Base-by-base conservation (phyloP, 2,113 vertebrate genomes). In the Archocentrus centrarchus region DNA sequence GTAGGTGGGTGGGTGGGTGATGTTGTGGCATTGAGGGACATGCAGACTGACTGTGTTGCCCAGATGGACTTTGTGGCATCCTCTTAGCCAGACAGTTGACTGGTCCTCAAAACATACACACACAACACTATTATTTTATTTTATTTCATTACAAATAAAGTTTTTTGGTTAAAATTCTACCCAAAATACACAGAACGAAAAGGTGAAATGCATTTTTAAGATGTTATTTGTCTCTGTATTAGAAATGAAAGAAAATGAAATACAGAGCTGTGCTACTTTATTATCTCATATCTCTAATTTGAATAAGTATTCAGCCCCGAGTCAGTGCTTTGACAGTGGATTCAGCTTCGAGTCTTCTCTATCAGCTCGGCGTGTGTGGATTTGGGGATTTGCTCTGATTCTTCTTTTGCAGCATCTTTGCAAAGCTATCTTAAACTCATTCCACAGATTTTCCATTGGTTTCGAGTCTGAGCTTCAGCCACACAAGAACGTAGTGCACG, bases 301-400 rank as follows among this genome's bases (percentile, higher is more conserved):
- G 58, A 89, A 89, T 86, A 88, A 82, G 63, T 59, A 79, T 80
- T 64, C 77, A 79, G n/a, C 30, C 24, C 55, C 1, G 20, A 80
- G 85, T 86, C 57, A 14, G 59, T 60, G 3, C 81, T 55, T 60
- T 73, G 63, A 80, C 84, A 81, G 76, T 66, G 80, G 35, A 39
- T 63, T 86, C 76, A 53, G 70, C 39, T 70, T 24, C 0, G n/a
- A 82, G 73, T 82, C 75, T 35, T 81, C 80, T 86, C 66, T 75
- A 75, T 85, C 84, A 66, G 82, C 86, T 86, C 30, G 0, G 75
- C 77, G 39, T 63, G 30, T 85, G 82, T 73, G 88, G 92, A 90
- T 89, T 90, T 90, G 81, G 55, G 88, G 91, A 91, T 92, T 92
- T 90, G 77, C 82, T 86, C 86, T 50, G 87, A 88, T 88, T 89